phyloP scores from a whole-genome alignment of 2,113 vertebrate genomes.

The Grammomys dolichurus region DNA sequence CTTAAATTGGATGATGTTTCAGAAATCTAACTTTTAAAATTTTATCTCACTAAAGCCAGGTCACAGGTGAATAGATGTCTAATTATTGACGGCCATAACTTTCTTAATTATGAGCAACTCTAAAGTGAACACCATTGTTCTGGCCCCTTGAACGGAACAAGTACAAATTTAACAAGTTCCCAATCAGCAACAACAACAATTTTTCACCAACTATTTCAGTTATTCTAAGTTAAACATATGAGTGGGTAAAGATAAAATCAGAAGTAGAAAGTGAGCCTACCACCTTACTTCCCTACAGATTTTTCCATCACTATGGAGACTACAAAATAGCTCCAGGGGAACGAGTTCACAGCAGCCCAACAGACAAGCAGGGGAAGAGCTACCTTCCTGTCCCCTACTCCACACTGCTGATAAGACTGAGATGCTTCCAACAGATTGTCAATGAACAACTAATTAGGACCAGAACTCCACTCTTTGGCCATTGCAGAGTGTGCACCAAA shows the following conservation, averaged over 20 bases:
- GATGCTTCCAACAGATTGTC: background rate
- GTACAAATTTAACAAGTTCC: background rate
- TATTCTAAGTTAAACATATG: background rate
- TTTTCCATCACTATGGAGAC: background rate
- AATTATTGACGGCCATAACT: background rate
- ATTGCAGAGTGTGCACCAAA: background rate
- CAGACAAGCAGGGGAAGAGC: background rate
- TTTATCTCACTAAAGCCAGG: constrained; percentile 1
- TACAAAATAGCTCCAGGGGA: too few relatives aligned
- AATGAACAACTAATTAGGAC: background rate
- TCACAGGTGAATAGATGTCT: background rate
- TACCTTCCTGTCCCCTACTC: background rate
- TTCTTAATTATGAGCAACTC: background rate
- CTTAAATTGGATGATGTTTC: background rate
- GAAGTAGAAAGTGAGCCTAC: background rate
- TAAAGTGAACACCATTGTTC: background rate
- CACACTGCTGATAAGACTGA: background rate
- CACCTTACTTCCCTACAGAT: background rate
- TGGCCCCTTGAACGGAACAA: background rate
- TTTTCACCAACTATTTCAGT: background rate
- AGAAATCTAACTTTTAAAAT: constrained; percentile 28
- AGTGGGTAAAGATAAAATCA: background rate
- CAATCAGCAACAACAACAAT: background rate
- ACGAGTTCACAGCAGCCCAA: background rate
- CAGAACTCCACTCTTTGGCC: background rate